Percentiles rank a stretch among this genome's conserved stretches.
Conservation (phyloP, 2,797 vertebrate species). For the Pipistrellus kuhlii region DNA sequence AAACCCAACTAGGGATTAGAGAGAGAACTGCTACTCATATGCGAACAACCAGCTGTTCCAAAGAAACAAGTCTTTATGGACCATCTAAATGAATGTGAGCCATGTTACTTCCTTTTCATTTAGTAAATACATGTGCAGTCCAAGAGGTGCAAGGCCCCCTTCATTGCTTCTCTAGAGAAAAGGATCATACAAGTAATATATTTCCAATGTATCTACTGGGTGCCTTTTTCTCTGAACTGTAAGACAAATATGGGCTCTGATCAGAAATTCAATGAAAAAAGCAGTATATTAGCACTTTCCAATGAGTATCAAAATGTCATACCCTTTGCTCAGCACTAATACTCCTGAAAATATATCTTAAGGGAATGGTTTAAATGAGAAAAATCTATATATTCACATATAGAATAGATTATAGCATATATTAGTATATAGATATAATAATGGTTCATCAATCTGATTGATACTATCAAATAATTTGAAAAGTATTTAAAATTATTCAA, state of each 20-base stretch:
- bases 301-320: not conserved
- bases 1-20: not conserved
- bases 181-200: not conserved
- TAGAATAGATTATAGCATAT: not conserved
- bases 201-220: not conserved
- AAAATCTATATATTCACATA: not conserved
- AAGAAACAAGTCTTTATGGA: not conserved
- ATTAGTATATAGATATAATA: not conserved
- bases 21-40: not conserved
- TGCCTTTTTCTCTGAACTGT: not conserved
- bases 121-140: not conserved
- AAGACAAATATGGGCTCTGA: not conserved
- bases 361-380: constrained; percentile 13
- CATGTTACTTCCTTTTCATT: not conserved
- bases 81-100: not conserved
- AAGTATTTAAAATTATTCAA: not conserved
- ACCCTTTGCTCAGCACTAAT: not conserved
- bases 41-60: not conserved
- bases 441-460: not conserved
- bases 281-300: not conserved
- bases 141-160: not conserved
- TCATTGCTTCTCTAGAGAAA: not conserved
- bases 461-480: not conserved
- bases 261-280: not conserved
- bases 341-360: not conserved